Evolutionary conservation across 1,140 invertebrate genomes (phyloP).

Genomic region (Papilio polytes): DNA sequence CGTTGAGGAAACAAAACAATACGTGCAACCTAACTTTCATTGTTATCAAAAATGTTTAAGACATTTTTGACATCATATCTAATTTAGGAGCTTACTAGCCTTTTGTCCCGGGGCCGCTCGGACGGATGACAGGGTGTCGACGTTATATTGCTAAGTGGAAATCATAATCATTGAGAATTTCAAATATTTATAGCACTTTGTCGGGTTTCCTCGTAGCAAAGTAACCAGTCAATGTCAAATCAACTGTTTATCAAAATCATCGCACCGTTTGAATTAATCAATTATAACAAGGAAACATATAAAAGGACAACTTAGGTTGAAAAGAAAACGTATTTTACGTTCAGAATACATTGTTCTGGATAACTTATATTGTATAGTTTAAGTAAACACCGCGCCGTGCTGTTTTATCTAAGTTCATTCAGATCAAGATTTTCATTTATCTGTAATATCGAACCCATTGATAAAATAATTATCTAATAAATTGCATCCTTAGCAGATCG

Average conservation of each 20-base stretch:
- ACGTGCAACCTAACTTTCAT: constrained; percentile 38
- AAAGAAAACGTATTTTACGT: background rate
- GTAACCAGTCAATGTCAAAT: background rate
- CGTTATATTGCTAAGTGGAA: constrained; percentile 78
- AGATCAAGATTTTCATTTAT: constrained; percentile 2
- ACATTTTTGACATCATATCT: constrained; percentile 81
- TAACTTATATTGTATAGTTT: constrained; percentile 80
- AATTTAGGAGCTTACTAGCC: constrained; percentile 82
- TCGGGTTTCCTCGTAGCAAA: constrained; percentile 6
- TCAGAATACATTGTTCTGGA: constrained; percentile 76
- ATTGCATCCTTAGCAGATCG: background rate
- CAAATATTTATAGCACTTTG: constrained; percentile 21
- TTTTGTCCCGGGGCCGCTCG: constrained; percentile 77
- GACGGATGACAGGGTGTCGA: constrained; percentile 82
- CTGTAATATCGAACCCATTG: background rate
- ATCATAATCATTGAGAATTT: constrained; percentile 69
- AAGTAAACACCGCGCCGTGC: constrained; percentile 60
- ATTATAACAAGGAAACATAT: background rate
- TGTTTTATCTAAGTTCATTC: constrained; percentile 53
- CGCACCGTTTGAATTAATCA: background rate
- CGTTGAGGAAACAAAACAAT: background rate
- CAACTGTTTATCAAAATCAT: background rate
- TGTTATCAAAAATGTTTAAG: constrained; percentile 58
- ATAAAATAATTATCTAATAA: no score
- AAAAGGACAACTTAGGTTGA: background rate